Conservation (phyloP, 2,797 vertebrate species). For the Chromobotia macracanthus region DNA sequence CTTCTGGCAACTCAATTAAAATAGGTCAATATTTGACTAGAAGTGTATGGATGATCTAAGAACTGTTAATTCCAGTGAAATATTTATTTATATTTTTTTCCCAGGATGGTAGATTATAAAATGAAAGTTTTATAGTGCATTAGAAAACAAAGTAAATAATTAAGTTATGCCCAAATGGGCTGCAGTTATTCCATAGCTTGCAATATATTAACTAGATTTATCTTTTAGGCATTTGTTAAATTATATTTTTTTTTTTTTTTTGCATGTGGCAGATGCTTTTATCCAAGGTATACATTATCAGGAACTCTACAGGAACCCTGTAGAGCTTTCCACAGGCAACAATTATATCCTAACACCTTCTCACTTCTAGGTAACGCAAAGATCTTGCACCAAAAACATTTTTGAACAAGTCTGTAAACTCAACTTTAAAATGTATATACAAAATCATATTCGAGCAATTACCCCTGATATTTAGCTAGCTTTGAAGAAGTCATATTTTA, state of each 20-base stretch:
- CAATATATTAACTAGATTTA: not conserved
- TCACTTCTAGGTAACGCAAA: not conserved
- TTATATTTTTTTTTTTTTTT: not conserved
- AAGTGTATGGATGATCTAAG: conserved; percentile 26
- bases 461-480: not conserved
- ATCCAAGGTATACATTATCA: conserved; percentile 2
- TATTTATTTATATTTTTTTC: not conserved
- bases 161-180: not conserved
- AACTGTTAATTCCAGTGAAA: not conserved
- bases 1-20: conserved; percentile 29
- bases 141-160: not conserved
- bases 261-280: not conserved
- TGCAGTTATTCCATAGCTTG: not conserved
- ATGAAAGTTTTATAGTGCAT: not conserved
- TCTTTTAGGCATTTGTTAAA: not conserved
- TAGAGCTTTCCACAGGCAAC: no score
- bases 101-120: not conserved
- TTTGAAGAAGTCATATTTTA: not conserved
- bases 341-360: not conserved
- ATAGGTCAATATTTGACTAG: conserved; percentile 8
- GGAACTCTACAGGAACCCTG: not conserved
- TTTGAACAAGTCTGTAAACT: not conserved
- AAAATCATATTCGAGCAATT: not conserved
- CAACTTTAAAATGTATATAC: no score
- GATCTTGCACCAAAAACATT: not conserved